Evolutionary conservation across 1,140 invertebrate genomes (phyloP).

Genomic region (Bombus breviceps): DNA sequence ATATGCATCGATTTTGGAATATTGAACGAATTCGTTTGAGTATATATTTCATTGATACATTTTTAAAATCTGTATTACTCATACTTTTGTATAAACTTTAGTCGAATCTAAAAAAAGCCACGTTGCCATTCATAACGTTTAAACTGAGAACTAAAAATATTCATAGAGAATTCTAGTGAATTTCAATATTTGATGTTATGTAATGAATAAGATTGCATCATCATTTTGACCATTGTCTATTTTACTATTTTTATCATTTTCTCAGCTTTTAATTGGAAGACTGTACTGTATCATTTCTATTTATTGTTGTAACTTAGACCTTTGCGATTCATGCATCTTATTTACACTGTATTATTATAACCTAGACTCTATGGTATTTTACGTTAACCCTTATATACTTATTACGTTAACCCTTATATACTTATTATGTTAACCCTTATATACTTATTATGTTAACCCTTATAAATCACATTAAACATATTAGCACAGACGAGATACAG

Average conservation of each 20-base stretch:
- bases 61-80: constrained; percentile 1
- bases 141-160: not conserved
- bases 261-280: too few relatives aligned
- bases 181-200: not conserved
- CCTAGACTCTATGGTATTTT: too few relatives aligned
- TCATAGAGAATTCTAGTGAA: not conserved
- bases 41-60: not conserved
- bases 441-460: too few relatives aligned
- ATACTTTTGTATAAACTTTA: not conserved
- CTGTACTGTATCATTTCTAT: too few relatives aligned
- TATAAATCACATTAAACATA: too few relatives aligned
- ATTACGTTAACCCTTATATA: too few relatives aligned
- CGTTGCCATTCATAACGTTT: not conserved
- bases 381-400: too few relatives aligned
- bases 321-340: too few relatives aligned
- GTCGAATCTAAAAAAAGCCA: not conserved
- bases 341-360: too few relatives aligned
- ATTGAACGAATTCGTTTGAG: not conserved
- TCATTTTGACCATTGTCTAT: not conserved
- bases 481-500: too few relatives aligned
- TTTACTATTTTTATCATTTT: not conserved
- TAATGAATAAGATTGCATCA: not conserved
- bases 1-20: not conserved
- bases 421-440: too few relatives aligned
- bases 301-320: too few relatives aligned